Percentiles rank a stretch among this genome's conserved stretches.
Conservation (phyloP, 2,113 vertebrate species). For the Albula glossodonta region DNA sequence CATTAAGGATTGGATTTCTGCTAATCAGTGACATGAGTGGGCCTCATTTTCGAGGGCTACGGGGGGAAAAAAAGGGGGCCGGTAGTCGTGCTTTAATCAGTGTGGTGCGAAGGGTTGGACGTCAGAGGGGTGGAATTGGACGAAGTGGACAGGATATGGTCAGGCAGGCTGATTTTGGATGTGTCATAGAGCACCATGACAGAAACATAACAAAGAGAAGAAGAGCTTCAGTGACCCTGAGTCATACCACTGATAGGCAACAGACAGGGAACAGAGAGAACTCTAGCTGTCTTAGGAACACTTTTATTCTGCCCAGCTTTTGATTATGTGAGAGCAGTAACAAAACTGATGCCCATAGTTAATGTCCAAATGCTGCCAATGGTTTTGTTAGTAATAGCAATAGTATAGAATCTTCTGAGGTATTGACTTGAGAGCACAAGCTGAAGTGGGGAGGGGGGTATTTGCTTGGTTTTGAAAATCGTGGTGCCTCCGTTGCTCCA, state of each 20-base stretch:
- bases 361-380: background rate
- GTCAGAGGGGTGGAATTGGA: background rate
- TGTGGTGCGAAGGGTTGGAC: background rate
- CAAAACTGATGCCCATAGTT: background rate
- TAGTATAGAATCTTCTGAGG: background rate
- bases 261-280: no score
- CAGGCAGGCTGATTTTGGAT: background rate
- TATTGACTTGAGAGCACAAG: background rate
- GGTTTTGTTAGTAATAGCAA: background rate
- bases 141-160: background rate
- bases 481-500: background rate
- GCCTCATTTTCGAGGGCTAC: constrained; percentile 3
- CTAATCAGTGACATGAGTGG: constrained; percentile 21
- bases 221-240: no score
- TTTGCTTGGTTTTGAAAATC: background rate
- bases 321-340: no score
- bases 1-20: constrained; percentile 35
- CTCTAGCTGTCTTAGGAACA: background rate
- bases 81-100: constrained; percentile 1
- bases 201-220: no score
- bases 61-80: constrained; percentile 2
- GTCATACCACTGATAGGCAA: no score
- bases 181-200: background rate
- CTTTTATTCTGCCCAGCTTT: no score
- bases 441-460: background rate